Percentiles rank a stretch among this genome's conserved stretches.
phyloP scores from a whole-genome alignment of 1,140 invertebrate genomes.

The Calephelis virginiensis region DNA sequence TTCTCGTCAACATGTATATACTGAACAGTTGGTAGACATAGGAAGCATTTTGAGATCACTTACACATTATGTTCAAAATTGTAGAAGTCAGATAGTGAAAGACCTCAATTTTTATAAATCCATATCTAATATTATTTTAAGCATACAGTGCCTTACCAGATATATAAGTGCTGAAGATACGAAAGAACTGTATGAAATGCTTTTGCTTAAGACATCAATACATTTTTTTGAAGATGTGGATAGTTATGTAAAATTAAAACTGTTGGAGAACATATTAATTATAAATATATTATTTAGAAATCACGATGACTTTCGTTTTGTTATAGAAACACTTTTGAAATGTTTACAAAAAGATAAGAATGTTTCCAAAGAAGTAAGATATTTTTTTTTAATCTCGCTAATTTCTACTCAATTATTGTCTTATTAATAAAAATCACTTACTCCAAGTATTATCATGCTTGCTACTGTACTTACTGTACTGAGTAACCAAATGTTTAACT shows the following conservation, averaged over 20 bases:
- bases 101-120: constrained; percentile 32
- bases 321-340: constrained; percentile 36
- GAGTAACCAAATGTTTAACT: no score
- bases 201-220: constrained; percentile 42
- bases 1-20: constrained; percentile 10
- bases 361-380: constrained; percentile 39
- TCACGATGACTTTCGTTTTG: constrained; percentile 25
- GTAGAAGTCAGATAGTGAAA: constrained; percentile 34
- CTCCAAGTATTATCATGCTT: not conserved
- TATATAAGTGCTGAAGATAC: constrained; percentile 33
- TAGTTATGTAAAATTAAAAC: constrained; percentile 23
- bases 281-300: constrained; percentile 36
- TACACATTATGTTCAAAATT: constrained; percentile 35
- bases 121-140: constrained; percentile 43
- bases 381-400: not conserved
- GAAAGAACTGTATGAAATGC: constrained; percentile 37
- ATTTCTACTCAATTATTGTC: not conserved
- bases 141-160: constrained; percentile 33
- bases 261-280: constrained; percentile 38
- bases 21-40: constrained; percentile 29
- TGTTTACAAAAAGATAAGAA: constrained; percentile 38
- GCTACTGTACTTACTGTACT: no score
- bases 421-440: no score
- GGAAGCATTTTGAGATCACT: constrained; percentile 37
- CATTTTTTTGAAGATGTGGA: constrained; percentile 27